These are phyloP conservation scores for Agrochola macilenta DNA, from an alignment of 2,888 invertebrate species.

Conservation along the genomic window DNA sequence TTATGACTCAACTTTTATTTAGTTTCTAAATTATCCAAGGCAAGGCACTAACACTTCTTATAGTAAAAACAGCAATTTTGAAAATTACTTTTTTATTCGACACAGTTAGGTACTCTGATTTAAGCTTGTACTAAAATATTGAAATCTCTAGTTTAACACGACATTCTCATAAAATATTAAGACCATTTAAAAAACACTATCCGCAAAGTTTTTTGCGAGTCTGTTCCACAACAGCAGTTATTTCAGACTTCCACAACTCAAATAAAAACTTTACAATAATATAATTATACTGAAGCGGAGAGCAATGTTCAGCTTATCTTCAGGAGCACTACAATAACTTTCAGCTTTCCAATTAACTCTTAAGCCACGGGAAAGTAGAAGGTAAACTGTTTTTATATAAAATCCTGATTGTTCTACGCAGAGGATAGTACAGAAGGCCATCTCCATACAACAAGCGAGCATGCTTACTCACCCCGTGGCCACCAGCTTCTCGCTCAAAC, in stretches of 20 bases:
- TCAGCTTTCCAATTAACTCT: constrained; percentile 29
- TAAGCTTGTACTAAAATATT: background rate
- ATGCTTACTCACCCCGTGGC: too few species aligned
- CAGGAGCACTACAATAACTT: constrained; percentile 32
- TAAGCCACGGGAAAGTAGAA: constrained; percentile 8
- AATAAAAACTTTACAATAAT: background rate
- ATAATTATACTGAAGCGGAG: constrained; percentile 10
- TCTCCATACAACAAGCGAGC: too few species aligned
- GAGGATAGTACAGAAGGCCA: background rate
- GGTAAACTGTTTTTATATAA: constrained; percentile 16
- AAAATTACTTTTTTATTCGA: too few species aligned
- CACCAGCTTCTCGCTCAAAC: too few species aligned
- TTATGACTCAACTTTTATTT: too few species aligned
- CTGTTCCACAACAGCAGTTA: background rate
- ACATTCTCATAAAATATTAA: background rate
- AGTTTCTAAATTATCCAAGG: too few species aligned
- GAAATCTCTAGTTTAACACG: too few species aligned
- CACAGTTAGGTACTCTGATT: too few species aligned
- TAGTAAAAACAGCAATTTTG: too few species aligned
- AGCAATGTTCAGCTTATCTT: constrained; percentile 22
- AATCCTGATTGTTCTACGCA: background rate
- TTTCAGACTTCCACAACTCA: background rate
- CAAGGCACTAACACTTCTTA: too few species aligned
- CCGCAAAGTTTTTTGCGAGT: background rate
- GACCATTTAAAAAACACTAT: background rate